phyloP scores from a whole-genome alignment of 2,113 vertebrate species.

The Campylomormyrus tamandua region DNA sequence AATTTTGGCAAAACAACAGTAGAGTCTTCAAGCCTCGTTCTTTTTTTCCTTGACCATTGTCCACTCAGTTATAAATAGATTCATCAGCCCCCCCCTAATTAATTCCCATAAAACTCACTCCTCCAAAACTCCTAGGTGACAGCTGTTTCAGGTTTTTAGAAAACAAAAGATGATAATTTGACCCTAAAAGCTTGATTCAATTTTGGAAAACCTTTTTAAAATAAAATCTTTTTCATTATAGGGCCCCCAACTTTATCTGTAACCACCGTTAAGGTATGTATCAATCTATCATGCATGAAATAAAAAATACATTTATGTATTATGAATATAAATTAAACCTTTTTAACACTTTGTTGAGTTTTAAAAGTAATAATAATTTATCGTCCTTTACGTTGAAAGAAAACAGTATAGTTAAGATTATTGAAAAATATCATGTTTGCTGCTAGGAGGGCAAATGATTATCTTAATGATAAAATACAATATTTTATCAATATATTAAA shows the following conservation, averaged over 20 bases:
- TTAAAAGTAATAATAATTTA: not conserved
- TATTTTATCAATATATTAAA: not conserved
- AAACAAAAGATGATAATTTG: not conserved
- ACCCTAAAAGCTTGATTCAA: not conserved
- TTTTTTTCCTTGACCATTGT: not conserved
- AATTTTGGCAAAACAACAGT: not conserved
- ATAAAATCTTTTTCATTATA: conserved; percentile 15
- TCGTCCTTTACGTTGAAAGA: not conserved
- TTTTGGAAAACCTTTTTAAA: not conserved
- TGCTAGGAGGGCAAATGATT: not conserved
- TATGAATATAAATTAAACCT: not conserved
- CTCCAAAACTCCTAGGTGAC: not conserved
- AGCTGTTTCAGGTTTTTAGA: not conserved
- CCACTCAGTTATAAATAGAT: not conserved
- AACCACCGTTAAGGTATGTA: conserved; percentile 69
- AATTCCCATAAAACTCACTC: not conserved
- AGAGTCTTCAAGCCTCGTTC: not conserved
- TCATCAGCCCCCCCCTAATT: not conserved
- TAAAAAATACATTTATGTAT: not conserved
- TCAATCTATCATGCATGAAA: not conserved
- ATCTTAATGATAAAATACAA: not conserved
- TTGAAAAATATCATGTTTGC: not conserved
- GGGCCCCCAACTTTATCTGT: conserved; percentile 58
- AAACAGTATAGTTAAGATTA: not conserved
- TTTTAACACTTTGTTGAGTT: not conserved